phyloP scores from a whole-genome alignment of 2,113 vertebrate species.

The Zosterops lateralis region DNA sequence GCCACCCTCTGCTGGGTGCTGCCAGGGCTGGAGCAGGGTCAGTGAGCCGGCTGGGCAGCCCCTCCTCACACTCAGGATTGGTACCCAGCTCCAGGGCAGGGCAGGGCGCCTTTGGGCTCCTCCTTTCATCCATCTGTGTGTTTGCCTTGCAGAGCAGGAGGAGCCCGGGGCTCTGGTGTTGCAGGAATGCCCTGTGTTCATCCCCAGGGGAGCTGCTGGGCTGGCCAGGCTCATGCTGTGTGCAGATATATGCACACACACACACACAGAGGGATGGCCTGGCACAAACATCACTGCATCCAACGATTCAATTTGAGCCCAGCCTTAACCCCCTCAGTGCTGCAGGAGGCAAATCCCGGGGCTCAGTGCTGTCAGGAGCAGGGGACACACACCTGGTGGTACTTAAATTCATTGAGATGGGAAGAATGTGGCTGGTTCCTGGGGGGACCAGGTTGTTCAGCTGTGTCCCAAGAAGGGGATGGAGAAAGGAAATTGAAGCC shows the following conservation, averaged over 20 bases:
- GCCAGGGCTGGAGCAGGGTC: not conserved
- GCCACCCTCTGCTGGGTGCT: not conserved
- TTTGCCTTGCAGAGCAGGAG: not conserved
- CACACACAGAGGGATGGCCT: not conserved
- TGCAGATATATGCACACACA: not conserved
- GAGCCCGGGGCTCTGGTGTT: fast-evolving
- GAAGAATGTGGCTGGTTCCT: not conserved
- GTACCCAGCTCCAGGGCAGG: not conserved
- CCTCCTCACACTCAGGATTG: fast-evolving
- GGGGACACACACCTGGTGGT: fast-evolving
- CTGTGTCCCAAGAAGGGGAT: fast-evolving
- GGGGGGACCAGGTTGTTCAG: not conserved
- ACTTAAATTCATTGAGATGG: fast-evolving
- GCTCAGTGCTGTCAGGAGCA: fast-evolving
- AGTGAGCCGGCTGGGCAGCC: not conserved
- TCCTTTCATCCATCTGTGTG: fast-evolving
- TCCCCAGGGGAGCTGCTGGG: fast-evolving
- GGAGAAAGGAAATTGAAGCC: not conserved
- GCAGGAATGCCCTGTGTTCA: not conserved
- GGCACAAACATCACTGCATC: not conserved
- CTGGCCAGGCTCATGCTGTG: not conserved
- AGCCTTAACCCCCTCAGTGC: not conserved
- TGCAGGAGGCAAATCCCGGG: not conserved
- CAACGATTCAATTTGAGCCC: not conserved
- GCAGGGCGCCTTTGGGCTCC: not conserved